Evolutionary conservation across 1,140 invertebrate genomes (phyloP), one percentile per base, ranked within the genome.

Genomic region (Dryas iulia): DNA sequence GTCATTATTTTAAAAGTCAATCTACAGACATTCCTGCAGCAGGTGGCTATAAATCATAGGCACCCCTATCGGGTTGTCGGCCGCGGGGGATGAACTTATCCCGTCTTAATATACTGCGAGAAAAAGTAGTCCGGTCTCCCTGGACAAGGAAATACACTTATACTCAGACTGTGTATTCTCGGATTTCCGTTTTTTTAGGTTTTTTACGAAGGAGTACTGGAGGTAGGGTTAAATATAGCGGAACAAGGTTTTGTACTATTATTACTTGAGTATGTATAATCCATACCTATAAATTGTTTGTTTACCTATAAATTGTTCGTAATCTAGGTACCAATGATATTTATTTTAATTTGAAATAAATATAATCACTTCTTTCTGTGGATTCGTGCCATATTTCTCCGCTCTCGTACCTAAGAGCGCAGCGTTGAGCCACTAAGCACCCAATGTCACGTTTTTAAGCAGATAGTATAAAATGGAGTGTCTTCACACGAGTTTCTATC

Each of bases 81-180:
- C 54, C 69, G 65, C 64, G 35, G 71, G 74, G 77, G 78, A 73
- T 69, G 72, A 73, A 77, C 71, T 79, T 78, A 81, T 78, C 74
- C 76, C 69, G 72, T 76, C 81, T 86, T 89, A 84, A 89, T 89
- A 87, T 79, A 86, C 75, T 86, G 72, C 72, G 78, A 71, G 77
- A 84, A 84, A 86, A 86, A 88, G 79, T 87, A 86, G 79, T 82
- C 79, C 79, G 76, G 77, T 76, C 81, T 69, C 60, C 69, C 69
- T 59, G 81, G 83, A 89, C 86, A 89, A 74, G 82, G 81, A 79
- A 86, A 86, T 78, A 77, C 84, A 87, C 84, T 89, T 85, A 63
- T 10, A 33, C 10, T 23, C 14, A 61, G 26, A 28, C 35, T 28
- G n/a, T 6, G 8, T 53, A 52, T 62, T 52, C 0, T 18, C 26